Evolutionary conservation across 2,888 invertebrate genomes (phyloP), one percentile per base, ranked within the genome.

Genomic region (Sphinx pinastri): DNA sequence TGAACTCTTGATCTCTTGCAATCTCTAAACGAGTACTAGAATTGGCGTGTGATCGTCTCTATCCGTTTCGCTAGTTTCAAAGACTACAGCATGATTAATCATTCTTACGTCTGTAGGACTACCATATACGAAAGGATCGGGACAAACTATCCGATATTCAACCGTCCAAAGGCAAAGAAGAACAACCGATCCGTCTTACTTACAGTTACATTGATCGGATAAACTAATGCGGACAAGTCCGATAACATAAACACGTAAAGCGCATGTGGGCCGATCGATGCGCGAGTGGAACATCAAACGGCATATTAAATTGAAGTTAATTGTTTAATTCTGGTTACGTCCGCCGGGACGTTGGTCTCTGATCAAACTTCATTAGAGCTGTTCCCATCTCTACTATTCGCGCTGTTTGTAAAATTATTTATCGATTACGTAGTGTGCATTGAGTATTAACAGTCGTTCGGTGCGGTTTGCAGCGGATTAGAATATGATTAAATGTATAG

Each of bases 231-330:
- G 45, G n/a, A 16, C 11, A 45, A 63, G 19, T 19, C 13, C 7
- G 49, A 63, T 47, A 47, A 19, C 19, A 19, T 63, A 63, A 58
- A 63, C 19, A 19, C 19, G 54, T 60, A 55, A 19, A 54, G 52
- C 69, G 16, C 52, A 38, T 68, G 57, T 63, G 58, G 66, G 38
- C 66, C 49, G 51, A 31, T 63, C 47, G 68, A 66, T 58, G 45
- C 59, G 31, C 70, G 63, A 68, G 60, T 63, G 49, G 60, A 57
- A 51, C 69, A 54, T 63, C 57, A 70, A 70, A 68, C 67, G 68
- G 68, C 70, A 72, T 68, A 68, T 66, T 72, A 70, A 72, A 72
- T 71, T 71, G 63, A 38, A 66, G 51, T 67, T 69, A 68, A 71
- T 66, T 66, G 68, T 66, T 66, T 71, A 66, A 71, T 71, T 71